These are phyloP conservation scores for Pipra filicauda DNA, from an alignment of 2,113 vertebrate species.

Conservation along the genomic window DNA sequence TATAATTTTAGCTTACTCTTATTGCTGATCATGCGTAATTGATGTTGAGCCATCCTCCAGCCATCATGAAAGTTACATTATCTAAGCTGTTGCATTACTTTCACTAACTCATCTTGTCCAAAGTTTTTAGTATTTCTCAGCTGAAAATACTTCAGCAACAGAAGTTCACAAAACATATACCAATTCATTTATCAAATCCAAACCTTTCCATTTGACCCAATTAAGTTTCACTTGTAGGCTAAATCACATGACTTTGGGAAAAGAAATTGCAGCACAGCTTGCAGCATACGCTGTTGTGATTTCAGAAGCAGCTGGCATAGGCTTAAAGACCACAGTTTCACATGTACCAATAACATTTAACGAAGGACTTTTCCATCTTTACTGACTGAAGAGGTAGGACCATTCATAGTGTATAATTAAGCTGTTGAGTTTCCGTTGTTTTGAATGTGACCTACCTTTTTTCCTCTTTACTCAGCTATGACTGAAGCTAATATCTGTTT, in stretches of 20 bases:
- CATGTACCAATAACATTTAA: not conserved
- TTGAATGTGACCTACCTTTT: constrained; percentile 37
- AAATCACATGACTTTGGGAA: not conserved
- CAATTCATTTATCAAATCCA: not conserved
- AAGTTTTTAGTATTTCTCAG: not conserved
- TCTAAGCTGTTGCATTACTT: constrained; percentile 34
- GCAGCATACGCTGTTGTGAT: not conserved
- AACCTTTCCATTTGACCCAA: not conserved
- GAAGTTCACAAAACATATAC: not conserved
- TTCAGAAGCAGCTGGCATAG: constrained; percentile 29
- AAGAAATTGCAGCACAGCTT: not conserved
- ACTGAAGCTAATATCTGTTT: not conserved
- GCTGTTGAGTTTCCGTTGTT: constrained; percentile 28
- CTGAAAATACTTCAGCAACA: not conserved
- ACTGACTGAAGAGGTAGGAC: not conserved
- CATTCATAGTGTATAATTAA: not conserved
- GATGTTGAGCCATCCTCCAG: constrained; percentile 11
- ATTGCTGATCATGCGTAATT: constrained; percentile 34
- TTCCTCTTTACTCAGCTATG: constrained; percentile 39
- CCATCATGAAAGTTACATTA: constrained; percentile 37
- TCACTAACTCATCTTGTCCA: constrained; percentile 16
- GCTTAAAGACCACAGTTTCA: not conserved
- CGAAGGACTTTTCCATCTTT: constrained; percentile 2
- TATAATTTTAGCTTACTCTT: constrained; percentile 51
- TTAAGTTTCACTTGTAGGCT: not conserved